Conservation (phyloP, 2,113 vertebrate species). For the Planiliza haematocheilus region DNA sequence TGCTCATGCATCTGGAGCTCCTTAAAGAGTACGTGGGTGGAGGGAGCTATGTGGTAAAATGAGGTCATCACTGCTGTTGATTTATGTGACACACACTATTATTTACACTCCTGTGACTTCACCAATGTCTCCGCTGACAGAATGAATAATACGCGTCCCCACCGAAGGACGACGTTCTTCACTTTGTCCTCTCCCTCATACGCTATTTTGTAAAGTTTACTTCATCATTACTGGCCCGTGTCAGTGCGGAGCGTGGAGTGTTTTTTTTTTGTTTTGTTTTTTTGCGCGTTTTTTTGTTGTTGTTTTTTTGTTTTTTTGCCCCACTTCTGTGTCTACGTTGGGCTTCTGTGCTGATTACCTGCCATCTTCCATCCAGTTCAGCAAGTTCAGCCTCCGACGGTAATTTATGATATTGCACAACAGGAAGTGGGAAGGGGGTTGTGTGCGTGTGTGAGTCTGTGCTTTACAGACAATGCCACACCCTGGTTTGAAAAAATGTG, state of each 20-base stretch:
- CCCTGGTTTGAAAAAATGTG: constrained; percentile 30
- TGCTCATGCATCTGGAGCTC: constrained; percentile 60
- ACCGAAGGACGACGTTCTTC: constrained; percentile 65
- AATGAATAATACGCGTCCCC: constrained; percentile 76
- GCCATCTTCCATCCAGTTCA: constrained; percentile 65
- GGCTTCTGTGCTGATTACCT: constrained; percentile 37
- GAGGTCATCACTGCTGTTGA: constrained; percentile 80
- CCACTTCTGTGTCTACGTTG: constrained; percentile 25
- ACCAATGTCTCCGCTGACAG: constrained; percentile 68
- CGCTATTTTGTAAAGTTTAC: constrained; percentile 70
- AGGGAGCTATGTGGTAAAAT: constrained; percentile 72
- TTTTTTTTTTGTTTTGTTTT: neutral
- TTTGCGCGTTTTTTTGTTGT: no score
- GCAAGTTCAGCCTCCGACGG: constrained; percentile 51
- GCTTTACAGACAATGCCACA: constrained; percentile 33
- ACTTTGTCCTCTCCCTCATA: constrained; percentile 53
- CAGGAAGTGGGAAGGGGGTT: constrained; percentile 55
- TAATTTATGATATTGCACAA: constrained; percentile 63
- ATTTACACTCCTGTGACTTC: constrained; percentile 74
- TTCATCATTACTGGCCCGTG: constrained; percentile 76
- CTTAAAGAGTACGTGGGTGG: constrained; percentile 65
- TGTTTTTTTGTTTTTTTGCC: constrained; percentile 2
- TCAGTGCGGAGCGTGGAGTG: constrained; percentile 18
- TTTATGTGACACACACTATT: constrained; percentile 77
- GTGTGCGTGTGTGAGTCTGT: constrained; percentile 4